A percentile compares a stretch with the other conserved stretches of the same genome.
These are phyloP conservation scores for Peribatodes rhomboidaria DNA, from an alignment of 2,888 invertebrate species.

Conservation along the genomic window DNA sequence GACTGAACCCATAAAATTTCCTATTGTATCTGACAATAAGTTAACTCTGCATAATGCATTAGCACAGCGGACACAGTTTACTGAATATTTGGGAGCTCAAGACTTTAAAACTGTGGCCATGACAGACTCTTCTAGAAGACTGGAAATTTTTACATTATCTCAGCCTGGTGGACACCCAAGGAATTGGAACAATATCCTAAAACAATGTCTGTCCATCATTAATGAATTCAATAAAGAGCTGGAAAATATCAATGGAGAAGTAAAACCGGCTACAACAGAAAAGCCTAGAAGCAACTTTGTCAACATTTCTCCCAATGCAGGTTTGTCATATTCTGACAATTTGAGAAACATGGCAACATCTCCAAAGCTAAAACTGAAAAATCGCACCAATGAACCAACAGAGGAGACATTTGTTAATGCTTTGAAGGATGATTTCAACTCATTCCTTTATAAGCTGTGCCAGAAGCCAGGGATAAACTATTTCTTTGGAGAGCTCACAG, in stretches of 20 bases:
- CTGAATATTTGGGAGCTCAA: conserved; percentile 91
- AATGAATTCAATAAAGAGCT: conserved; percentile 89
- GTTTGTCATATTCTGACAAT: conserved; percentile 58
- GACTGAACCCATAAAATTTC: conserved; percentile 90
- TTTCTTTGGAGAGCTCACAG: conserved; percentile 91
- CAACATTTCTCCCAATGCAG: conserved; percentile 57
- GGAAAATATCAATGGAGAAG: conserved; percentile 78
- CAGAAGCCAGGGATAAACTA: conserved; percentile 91
- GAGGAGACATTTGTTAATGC: conserved; percentile 69
- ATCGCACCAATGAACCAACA: conserved; percentile 69
- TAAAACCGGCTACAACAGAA: conserved; percentile 58
- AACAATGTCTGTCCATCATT: conserved; percentile 88
- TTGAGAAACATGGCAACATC: conserved; percentile 76
- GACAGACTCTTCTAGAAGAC: conserved; percentile 87
- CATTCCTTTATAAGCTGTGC: conserved; percentile 82
- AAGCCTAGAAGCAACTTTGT: conserved; percentile 53
- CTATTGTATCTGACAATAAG: conserved; percentile 81
- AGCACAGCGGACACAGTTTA: conserved; percentile 88
- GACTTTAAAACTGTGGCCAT: conserved; percentile 90
- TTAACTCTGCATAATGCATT: conserved; percentile 88
- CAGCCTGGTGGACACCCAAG: conserved; percentile 95
- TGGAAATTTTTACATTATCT: conserved; percentile 90
- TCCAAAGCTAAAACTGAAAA: conserved; percentile 70
- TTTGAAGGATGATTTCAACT: conserved; percentile 77
- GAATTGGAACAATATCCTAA: conserved; percentile 92